Percentiles rank a stretch among this genome's conserved stretches.
Evolutionary conservation across 2,888 invertebrate genomes (phyloP).

Genomic region (Synergus itoensis): DNA sequence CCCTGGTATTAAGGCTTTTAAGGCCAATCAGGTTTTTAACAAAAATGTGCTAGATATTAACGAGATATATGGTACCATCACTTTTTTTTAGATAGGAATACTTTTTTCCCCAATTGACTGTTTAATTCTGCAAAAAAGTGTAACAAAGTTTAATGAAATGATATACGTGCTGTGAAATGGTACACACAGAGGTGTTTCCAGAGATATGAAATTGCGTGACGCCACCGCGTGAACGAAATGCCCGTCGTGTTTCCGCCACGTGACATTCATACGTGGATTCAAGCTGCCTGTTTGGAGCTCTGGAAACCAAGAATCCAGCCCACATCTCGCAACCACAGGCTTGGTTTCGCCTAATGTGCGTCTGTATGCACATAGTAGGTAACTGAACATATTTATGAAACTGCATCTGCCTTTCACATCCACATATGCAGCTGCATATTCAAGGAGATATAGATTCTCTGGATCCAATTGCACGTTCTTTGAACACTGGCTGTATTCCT

Average conservation of each 20-base stretch:
- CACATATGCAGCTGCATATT: background rate
- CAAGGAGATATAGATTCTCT: background rate
- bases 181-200: conserved; percentile 8
- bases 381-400: conserved; percentile 46
- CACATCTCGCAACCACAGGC: conserved; percentile 50
- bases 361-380: conserved; percentile 13
- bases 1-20: no score
- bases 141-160: conserved; percentile 8
- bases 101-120: background rate
- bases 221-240: conserved; percentile 65
- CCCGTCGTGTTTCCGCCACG: conserved; percentile 63
- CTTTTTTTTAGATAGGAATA: background rate
- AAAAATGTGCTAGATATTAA: no score
- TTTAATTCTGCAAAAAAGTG: background rate
- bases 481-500: conserved; percentile 1
- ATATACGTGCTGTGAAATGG: background rate
- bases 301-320: conserved; percentile 51
- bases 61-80: background rate
- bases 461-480: conserved; percentile 6
- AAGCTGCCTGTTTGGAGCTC: conserved; percentile 45
- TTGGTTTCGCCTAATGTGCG: conserved; percentile 45
- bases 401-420: conserved; percentile 26
- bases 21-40: no score
- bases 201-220: conserved; percentile 68
- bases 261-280: conserved; percentile 61